phyloP scores from a whole-genome alignment of 2,888 invertebrate species.

The Chaetogeoica ovagalla region DNA sequence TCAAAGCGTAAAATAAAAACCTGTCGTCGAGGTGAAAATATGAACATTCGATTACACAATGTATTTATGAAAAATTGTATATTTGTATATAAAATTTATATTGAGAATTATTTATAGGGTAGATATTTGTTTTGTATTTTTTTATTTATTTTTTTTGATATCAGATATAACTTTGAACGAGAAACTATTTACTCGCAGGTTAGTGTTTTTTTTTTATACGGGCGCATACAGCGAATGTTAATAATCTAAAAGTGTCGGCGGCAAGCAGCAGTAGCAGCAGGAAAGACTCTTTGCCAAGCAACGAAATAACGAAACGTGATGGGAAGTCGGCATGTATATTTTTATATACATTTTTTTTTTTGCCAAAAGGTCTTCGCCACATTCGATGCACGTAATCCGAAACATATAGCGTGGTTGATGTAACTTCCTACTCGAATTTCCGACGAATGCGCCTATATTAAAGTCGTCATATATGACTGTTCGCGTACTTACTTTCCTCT shows the following conservation, averaged over 20 bases:
- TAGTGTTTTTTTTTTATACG: too few relatives aligned
- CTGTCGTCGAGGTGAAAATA: too few relatives aligned
- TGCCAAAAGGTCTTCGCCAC: not conserved
- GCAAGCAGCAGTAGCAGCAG: not conserved
- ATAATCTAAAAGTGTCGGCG: not conserved
- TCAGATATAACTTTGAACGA: too few relatives aligned
- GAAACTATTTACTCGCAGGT: too few relatives aligned
- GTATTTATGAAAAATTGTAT: too few relatives aligned
- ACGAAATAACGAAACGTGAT: not conserved
- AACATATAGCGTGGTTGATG: not conserved
- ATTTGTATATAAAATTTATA: too few relatives aligned
- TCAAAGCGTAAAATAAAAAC: too few relatives aligned
- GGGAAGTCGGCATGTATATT: not conserved
- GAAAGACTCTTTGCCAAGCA: not conserved
- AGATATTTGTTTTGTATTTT: too few relatives aligned
- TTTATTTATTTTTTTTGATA: too few relatives aligned
- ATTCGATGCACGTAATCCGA: slow-evolving; percentile 13
- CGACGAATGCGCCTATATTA: not conserved
- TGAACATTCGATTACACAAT: too few relatives aligned
- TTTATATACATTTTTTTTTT: not conserved
- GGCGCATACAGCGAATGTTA: not conserved
- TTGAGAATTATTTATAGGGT: too few relatives aligned
- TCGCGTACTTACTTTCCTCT: not conserved
- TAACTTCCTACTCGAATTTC: slow-evolving; percentile 4
- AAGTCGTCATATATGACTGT: not conserved